Evolutionary conservation across 2,797 vertebrate genomes (phyloP).

Genomic region (Lophius americanus): DNA sequence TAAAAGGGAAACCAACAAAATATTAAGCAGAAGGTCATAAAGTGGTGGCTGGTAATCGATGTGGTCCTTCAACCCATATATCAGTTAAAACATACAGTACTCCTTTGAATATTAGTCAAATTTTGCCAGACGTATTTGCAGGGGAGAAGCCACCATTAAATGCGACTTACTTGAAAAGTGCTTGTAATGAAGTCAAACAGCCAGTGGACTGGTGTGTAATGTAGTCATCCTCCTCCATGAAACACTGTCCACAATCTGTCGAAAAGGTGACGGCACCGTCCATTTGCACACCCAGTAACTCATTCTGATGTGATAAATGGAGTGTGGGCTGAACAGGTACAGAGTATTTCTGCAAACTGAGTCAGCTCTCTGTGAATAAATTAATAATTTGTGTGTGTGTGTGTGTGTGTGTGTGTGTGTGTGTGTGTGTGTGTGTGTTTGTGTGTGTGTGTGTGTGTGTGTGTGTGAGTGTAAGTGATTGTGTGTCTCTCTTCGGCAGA

Average conservation of each 20-base stretch:
- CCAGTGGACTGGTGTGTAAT: slow-evolving; percentile 8
- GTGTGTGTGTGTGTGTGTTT: background rate
- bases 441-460: background rate
- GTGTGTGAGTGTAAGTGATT: background rate
- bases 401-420: background rate
- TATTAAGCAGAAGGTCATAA: too few relatives aligned
- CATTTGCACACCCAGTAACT: slow-evolving; percentile 33
- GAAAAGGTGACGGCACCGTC: slow-evolving; percentile 30
- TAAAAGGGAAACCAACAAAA: too few relatives aligned
- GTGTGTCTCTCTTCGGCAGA: background rate
- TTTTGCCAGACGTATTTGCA: background rate
- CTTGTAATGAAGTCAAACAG: slow-evolving; percentile 33
- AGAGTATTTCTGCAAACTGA: slow-evolving; percentile 50
- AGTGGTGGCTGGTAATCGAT: too few relatives aligned
- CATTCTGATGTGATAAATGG: slow-evolving; percentile 46
- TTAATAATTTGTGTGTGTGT: slow-evolving; percentile 42
- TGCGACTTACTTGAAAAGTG: slow-evolving; percentile 5
- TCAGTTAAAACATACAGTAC: background rate
- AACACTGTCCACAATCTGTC: slow-evolving; percentile 28
- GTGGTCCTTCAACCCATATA: background rate
- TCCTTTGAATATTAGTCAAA: background rate
- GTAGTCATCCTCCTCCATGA: slow-evolving; percentile 25
- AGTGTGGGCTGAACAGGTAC: slow-evolving; percentile 46
- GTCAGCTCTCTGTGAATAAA: slow-evolving; percentile 45
- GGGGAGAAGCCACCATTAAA: slow-evolving; percentile 1